These are phyloP conservation scores for Melanotaenia boesemani DNA, from an alignment of 2,797 vertebrate species.

Conservation along the genomic window DNA sequence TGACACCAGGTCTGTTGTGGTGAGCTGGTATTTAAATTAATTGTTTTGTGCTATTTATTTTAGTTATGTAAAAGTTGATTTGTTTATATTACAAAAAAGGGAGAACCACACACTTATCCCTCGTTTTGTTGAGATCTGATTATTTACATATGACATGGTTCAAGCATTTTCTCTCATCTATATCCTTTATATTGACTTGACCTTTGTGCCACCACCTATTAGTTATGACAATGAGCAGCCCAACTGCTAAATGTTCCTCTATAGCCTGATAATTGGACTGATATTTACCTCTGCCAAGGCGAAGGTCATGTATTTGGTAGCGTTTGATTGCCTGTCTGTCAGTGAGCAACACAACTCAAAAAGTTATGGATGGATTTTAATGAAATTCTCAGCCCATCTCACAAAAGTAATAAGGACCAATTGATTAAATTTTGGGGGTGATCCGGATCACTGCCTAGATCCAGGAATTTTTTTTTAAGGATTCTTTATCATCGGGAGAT, in stretches of 20 bases:
- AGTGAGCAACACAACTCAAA: too few relatives aligned
- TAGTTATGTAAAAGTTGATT: constrained; percentile 22
- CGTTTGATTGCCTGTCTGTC: too few relatives aligned
- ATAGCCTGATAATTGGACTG: background rate
- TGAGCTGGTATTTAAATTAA: constrained; percentile 11
- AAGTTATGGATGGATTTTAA: too few relatives aligned
- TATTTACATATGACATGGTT: constrained; percentile 20
- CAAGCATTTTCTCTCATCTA: background rate
- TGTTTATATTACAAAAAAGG: constrained; percentile 17
- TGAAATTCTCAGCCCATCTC: too few relatives aligned
- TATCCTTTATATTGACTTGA: background rate
- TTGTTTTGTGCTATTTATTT: background rate
- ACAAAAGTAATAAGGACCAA: too few relatives aligned
- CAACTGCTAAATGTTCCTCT: background rate
- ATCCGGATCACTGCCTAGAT: too few relatives aligned
- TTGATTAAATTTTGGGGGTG: too few relatives aligned
- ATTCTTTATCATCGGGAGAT: too few relatives aligned
- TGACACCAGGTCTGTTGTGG: constrained; percentile 16
- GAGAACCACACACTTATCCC: background rate
- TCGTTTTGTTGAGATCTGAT: constrained; percentile 15
- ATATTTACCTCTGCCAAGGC: background rate
- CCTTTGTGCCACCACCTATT: background rate
- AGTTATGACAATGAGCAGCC: background rate
- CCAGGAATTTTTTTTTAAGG: too few relatives aligned
- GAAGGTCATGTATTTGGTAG: too few relatives aligned